These are phyloP conservation scores for Papilio polyxenes DNA, from an alignment of 1,140 invertebrate genomes.

Conservation along the genomic window DNA sequence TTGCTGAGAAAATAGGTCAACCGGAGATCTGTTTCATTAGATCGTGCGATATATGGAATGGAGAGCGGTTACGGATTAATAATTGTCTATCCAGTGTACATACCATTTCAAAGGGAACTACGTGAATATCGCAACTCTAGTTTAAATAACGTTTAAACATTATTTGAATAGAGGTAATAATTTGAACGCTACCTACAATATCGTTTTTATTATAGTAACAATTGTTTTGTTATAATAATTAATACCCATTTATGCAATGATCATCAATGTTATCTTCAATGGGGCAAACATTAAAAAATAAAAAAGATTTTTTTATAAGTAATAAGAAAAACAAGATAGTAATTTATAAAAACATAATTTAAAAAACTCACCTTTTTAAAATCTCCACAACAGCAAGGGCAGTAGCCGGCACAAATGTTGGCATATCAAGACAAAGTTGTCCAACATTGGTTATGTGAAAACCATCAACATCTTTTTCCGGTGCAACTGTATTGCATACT, in stretches of 20 bases:
- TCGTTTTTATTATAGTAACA: background rate
- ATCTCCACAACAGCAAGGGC: conserved; percentile 90
- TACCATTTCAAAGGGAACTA: background rate
- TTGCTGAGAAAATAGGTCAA: conserved; percentile 34
- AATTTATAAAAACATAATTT: background rate
- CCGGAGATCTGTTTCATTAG: conserved; percentile 31
- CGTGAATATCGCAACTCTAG: conserved; percentile 3
- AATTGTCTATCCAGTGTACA: conserved; percentile 25
- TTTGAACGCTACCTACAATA: background rate
- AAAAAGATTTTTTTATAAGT: no score
- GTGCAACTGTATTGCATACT: conserved; percentile 89
- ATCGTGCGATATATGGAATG: conserved; percentile 23
- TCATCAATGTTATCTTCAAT: no score
- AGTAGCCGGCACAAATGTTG: conserved; percentile 92
- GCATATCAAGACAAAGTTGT: conserved; percentile 87
- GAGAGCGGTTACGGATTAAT: conserved; percentile 37
- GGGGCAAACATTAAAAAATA: no score
- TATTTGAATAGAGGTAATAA: background rate
- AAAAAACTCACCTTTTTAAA: conserved; percentile 81
- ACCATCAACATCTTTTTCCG: conserved; percentile 95
- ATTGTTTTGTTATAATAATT: no score
- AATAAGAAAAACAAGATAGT: no score
- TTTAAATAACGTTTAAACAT: conserved; percentile 8
- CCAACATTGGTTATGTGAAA: conserved; percentile 92
- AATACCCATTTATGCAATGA: background rate